Conservation (phyloP, 2,113 vertebrate species). For the Misgurnus mizolepis region DNA sequence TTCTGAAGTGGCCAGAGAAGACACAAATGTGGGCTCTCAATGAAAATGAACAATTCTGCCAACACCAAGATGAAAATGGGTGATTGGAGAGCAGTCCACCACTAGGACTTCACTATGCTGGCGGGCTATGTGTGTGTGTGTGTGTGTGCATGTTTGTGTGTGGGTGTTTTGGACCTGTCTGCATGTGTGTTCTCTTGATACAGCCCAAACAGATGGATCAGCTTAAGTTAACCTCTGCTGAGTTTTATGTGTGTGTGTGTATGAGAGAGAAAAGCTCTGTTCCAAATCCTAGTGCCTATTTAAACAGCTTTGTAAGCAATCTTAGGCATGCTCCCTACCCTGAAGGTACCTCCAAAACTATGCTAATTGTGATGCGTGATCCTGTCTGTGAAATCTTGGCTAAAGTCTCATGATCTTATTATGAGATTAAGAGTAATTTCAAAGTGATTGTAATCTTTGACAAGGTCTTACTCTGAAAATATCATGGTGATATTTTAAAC, state of each 20-base stretch:
- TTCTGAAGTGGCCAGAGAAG: slow-evolving; percentile 69
- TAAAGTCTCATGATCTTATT: too few relatives aligned
- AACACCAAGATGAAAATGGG: slow-evolving; percentile 56
- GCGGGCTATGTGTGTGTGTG: neutral
- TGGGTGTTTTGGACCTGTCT: slow-evolving; percentile 14
- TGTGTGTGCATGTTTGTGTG: neutral
- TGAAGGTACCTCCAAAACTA: too few relatives aligned
- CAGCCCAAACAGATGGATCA: slow-evolving; percentile 33
- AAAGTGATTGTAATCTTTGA: too few relatives aligned
- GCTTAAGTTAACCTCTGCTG: slow-evolving; percentile 27
- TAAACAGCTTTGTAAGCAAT: neutral
- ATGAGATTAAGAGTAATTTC: too few relatives aligned
- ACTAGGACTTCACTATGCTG: slow-evolving; percentile 23
- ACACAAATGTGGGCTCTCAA: slow-evolving; percentile 68
- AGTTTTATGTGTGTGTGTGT: neutral
- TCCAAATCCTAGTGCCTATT: neutral
- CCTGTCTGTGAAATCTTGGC: too few relatives aligned
- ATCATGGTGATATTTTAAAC: too few relatives aligned
- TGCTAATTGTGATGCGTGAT: too few relatives aligned
- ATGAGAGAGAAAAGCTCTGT: neutral
- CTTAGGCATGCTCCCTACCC: too few relatives aligned
- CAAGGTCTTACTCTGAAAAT: too few relatives aligned
- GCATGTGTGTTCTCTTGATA: slow-evolving; percentile 19
- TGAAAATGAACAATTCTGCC: slow-evolving; percentile 69
- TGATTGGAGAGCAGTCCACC: slow-evolving; percentile 64